Base-by-base conservation (phyloP, 1,140 invertebrate genomes). In the Drosophila kanapiae region DNA sequence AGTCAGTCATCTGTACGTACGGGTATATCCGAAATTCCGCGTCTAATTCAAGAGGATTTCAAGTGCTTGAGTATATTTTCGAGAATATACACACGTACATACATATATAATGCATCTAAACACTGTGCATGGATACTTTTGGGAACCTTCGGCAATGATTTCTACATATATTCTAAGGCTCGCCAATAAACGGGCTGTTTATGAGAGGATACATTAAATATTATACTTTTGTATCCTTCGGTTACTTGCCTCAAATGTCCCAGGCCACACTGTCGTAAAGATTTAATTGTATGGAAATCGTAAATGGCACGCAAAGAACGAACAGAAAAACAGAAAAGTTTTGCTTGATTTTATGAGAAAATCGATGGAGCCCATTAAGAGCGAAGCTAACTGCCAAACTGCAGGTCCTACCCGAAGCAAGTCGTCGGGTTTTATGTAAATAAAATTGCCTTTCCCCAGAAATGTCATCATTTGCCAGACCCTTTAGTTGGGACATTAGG, bases 261-360 rank as follows among this genome's bases (percentile, higher is more conserved):
- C 42, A 43, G 42, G 33, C 48, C 69, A 59, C 67, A 65, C 16
- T 70, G 78, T 85, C 85, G 63, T 88, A 82, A 90, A 88, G 85
- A 88, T 90, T 88, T 88, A 88, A 88, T 88, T 88, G 85, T 85
- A 88, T 88, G 85, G 81, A 88, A 88, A 88, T 90, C 85, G 85
- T 88, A 85, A 88, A 88, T 78, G 85, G 78, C 72, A 90, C 81
- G 81, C 69, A 83, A 88, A 78, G 54, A 83, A 76, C 18, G 48
- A 70, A 60, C 71, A 72, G 23, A 60, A 33, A 60, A 65, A 37
- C 60, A 62, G 45, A 88, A 75, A 88, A 76, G 51, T 76, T 88
- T 83, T 45, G 51, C 53, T 59, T 78, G 58, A 60, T 72, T 74
- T 78, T 78, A 78, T 78, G 75, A 33, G 67, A 88, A 88, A 88